Evolutionary conservation across 1,140 invertebrate species (phyloP).

Genomic region (Papilio machaon): DNA sequence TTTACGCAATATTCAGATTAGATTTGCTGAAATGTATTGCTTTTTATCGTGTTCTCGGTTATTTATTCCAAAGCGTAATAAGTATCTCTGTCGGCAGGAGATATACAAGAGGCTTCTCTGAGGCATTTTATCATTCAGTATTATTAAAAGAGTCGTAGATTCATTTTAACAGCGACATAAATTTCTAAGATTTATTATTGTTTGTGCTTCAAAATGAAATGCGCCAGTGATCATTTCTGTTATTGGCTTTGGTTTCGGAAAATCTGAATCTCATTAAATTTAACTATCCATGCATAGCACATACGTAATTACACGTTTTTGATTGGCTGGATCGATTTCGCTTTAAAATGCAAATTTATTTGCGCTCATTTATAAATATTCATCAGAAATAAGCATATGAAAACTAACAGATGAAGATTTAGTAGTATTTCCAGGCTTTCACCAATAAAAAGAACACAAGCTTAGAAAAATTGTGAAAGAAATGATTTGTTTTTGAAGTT

Average conservation of each 20-base stretch:
- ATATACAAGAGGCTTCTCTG: neutral
- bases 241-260: no score
- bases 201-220: neutral
- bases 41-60: slow-evolving; percentile 13
- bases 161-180: neutral
- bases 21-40: slow-evolving; percentile 13
- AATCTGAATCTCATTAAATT: no score
- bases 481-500: neutral
- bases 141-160: neutral
- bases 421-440: neutral
- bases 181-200: slow-evolving; percentile 1
- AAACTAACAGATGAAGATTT: neutral
- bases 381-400: neutral
- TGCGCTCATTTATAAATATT: no score
- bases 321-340: no score
- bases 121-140: neutral
- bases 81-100: neutral
- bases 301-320: no score
- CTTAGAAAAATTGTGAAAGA: neutral
- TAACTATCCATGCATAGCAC: no score
- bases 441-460: neutral
- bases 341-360: no score
- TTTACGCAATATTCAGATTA: slow-evolving; percentile 4
- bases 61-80: neutral
- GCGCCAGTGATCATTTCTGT: neutral